Evolutionary conservation across 1,140 invertebrate species (phyloP).

Genomic region (Cotesia vestalis): DNA sequence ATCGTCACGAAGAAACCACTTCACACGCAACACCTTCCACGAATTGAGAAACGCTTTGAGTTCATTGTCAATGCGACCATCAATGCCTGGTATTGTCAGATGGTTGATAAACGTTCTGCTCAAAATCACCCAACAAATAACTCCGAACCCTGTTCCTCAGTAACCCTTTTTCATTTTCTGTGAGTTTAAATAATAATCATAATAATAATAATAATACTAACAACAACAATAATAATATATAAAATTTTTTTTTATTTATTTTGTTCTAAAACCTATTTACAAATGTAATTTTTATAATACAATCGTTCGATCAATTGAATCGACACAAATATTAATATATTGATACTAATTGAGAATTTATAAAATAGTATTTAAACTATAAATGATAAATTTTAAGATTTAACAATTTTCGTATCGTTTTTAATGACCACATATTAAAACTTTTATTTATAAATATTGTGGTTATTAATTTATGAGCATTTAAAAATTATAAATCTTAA

Average conservation of each 20-base stretch:
- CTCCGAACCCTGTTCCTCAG: conserved; percentile 50
- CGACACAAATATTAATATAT: background rate
- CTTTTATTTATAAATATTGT: too few species aligned
- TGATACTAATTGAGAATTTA: too few species aligned
- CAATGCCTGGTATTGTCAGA: conserved; percentile 53
- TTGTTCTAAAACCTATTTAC: too few species aligned
- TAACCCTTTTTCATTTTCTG: conserved; percentile 37
- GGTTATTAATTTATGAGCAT: too few species aligned
- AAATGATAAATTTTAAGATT: too few species aligned
- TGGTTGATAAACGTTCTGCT: conserved; percentile 53
- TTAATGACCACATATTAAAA: too few species aligned
- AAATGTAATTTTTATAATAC: background rate
- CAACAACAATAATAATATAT: background rate
- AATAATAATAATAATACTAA: background rate
- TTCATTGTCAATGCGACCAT: conserved; percentile 47
- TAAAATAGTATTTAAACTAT: too few species aligned
- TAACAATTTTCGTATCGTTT: too few species aligned
- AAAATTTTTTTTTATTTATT: background rate
- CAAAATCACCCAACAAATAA: conserved; percentile 56
- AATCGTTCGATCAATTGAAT: background rate
- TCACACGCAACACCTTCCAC: conserved; percentile 87
- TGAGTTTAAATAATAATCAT: background rate
- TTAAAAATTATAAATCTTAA: too few species aligned
- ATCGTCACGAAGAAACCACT: conserved; percentile 92
- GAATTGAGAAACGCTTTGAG: conserved; percentile 66